Evolutionary conservation across 2,797 vertebrate species (phyloP), one percentile per base, ranked within the genome.

Genomic region (Peromyscus aztecus): DNA sequence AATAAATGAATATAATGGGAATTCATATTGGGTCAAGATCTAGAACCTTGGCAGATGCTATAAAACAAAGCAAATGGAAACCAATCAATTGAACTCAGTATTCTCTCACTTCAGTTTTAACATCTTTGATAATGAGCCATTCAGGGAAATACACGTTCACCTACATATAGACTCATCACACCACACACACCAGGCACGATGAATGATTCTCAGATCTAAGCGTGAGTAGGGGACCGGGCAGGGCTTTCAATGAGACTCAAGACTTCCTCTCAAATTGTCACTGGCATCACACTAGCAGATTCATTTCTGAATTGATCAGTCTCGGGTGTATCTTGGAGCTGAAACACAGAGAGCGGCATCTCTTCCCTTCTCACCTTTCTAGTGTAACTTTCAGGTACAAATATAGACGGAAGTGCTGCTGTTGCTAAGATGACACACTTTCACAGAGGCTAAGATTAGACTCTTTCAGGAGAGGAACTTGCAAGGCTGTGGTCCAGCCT

Each of bases 341-440:
- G 96, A 94, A 24, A 96, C 95, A 95, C 83, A 78, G 97, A 89
- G 94, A 94, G 80, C 94, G 94, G 34, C 89, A 97, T 96, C 98
- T 98, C 93, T 97, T 98, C 49, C 97, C 81, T 94, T 98, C 96
- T 98, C 98, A 95, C 98, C 97, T 98, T 97, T 97, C 91, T 95
- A 95, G 98, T 67, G 95, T 96, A 96, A 97, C 96, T 98, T 98
- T 98, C 97, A 97, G 88, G 96, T 98, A 97, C 97, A 97, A 97
- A 98, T 98, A 98, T 98, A 99, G 98, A 98, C 77, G 12, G 13
- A 97, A 97, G 98, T 98, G 98, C 98, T 98, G 98, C 80, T 98
- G 98, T 93, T 0, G 96, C 97, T 98, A 98, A 96, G 96, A 96
- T 94, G 97, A 98, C 94, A 97, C 95, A 17, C 97, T 98, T 97